Conservation (phyloP, 2,888 invertebrate species). For the Andrena praecox region DNA sequence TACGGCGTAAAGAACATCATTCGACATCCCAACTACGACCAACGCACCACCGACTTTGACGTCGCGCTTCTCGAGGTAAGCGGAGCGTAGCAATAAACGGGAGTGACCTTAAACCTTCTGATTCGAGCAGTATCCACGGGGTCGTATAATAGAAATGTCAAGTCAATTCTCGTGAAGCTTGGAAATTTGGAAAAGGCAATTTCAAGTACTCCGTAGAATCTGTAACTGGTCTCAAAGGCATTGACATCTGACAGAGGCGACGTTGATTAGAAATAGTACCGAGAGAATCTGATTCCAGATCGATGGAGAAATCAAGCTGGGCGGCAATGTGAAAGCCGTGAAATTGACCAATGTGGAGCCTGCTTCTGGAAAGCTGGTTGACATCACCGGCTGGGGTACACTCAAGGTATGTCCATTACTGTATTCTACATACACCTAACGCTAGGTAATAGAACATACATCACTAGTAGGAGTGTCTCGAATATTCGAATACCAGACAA, state of each 20-base stretch:
- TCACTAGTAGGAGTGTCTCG: too few relatives aligned
- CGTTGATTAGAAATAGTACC: background rate
- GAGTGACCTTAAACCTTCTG: too few relatives aligned
- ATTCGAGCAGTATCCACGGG: too few relatives aligned
- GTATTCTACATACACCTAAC: background rate
- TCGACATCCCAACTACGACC: slow-evolving; percentile 76
- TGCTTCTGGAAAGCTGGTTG: slow-evolving; percentile 65
- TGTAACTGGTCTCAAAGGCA: background rate
- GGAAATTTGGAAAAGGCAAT: background rate
- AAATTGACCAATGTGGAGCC: slow-evolving; percentile 52
- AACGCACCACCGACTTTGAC: slow-evolving; percentile 76
- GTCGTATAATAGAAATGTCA: too few relatives aligned
- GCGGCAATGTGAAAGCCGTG: slow-evolving; percentile 45
- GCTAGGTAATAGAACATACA: too few relatives aligned
- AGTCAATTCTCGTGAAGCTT: too few relatives aligned
- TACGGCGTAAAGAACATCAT: slow-evolving; percentile 61
- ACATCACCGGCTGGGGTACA: slow-evolving; percentile 81
- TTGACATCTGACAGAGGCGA: background rate
- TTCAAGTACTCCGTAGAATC: background rate
- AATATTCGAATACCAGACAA: too few relatives aligned
- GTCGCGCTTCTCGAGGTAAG: slow-evolving; percentile 71
- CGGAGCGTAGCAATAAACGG: background rate
- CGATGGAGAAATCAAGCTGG: slow-evolving; percentile 51
- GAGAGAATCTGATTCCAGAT: slow-evolving; percentile 54
- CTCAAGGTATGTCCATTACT: slow-evolving; percentile 31